Evolutionary conservation across 2,797 vertebrate genomes (phyloP).

Genomic region (Sebastes dallii): DNA sequence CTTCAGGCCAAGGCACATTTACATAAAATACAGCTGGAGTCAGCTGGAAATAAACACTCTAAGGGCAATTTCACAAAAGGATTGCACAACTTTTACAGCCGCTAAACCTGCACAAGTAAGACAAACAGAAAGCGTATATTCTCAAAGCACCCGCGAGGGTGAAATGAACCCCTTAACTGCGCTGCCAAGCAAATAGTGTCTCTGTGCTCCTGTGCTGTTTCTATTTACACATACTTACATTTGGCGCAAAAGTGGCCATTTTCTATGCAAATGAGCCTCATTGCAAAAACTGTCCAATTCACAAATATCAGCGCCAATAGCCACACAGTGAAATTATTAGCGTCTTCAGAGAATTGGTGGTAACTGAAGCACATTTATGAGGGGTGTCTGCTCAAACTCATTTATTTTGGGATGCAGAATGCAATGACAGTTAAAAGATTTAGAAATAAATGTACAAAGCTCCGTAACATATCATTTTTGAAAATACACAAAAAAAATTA

Average conservation of each 20-base stretch:
- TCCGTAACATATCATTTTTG: no score
- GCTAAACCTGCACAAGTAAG: neutral
- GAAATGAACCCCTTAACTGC: neutral
- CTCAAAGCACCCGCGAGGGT: neutral
- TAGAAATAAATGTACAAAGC: no score
- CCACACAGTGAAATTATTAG: neutral
- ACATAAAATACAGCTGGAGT: slow-evolving; percentile 10
- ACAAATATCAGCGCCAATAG: neutral
- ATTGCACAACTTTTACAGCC: neutral
- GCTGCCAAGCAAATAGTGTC: neutral
- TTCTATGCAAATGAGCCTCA: neutral
- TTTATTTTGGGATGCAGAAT: no score
- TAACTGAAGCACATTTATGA: no score
- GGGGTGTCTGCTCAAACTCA: no score
- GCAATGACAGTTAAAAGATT: no score
- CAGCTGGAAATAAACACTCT: neutral
- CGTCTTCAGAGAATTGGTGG: no score
- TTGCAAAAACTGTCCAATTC: neutral
- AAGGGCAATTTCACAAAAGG: neutral
- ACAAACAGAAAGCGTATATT: neutral
- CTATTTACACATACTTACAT: neutral
- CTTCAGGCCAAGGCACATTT: slow-evolving; percentile 19
- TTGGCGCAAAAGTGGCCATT: neutral
- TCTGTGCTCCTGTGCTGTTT: neutral
- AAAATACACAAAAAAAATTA: no score